Base-by-base conservation (phyloP, 2,888 invertebrate species). In the Scaeva pyrastri region DNA sequence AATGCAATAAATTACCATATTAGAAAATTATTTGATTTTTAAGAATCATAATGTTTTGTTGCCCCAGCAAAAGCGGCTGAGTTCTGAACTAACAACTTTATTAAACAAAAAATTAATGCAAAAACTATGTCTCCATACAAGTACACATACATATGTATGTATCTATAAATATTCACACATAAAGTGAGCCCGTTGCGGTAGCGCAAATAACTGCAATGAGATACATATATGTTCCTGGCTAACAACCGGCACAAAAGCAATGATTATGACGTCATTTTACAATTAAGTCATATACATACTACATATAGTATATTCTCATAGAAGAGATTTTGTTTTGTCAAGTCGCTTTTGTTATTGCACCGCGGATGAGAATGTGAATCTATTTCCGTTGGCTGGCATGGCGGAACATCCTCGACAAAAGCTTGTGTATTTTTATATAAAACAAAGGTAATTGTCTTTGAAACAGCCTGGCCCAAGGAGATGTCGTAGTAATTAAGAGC, bases 361-460 rank as follows among this genome's bases (percentile, higher is more conserved):
- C 55, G 45, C 11, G 23, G 45, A 74, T 78, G 70, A n/a, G n/a
- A 74, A 60, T 74, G 60, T 60, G 60, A 55, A 48, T 78, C 83
- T 78, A 74, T 73, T 78, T 78, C 41, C 68, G 74, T 41, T 62
- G 62, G n/a, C n/a, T n/a, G n/a, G n/a, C n/a, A n/a, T n/a, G n/a
- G 31, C 83, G 83, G 78, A 78, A 83, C 52, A 73, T 78, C 83
- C 78, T 77, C 78, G 31, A 41, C 26, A 76, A 55, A 36, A 74
- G 55, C 21, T 43, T 60, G 23, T 39, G 43, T 26, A 21, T 19
- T 41, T 60, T 21, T n/a, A 55, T 39, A 16, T 72, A 21, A 36
- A 73, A 72, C 81, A 77, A 64, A 82, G 76, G 64, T 66, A 43
- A 66, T 72, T 64, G 76, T 70, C 21, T 60, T 48, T 62, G 11